Base-by-base conservation (phyloP, 1,140 invertebrate species). In the Coptotermes formosanus region DNA sequence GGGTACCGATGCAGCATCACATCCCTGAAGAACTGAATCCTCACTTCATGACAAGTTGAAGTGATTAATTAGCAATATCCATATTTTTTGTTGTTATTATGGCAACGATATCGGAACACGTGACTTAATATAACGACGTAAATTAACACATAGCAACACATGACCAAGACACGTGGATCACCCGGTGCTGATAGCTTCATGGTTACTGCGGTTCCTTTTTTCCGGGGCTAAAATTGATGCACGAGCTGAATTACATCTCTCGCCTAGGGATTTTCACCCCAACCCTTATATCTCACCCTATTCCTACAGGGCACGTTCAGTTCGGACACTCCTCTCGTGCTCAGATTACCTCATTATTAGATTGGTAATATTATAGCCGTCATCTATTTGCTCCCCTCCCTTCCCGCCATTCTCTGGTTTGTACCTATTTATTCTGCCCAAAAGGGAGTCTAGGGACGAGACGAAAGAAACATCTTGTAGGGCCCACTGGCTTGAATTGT, bases 311-410 rank as follows among this genome's bases (percentile, higher is more conserved):
- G 64, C 25, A 6, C 64, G 64, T 84, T 84, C 38, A 45, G 82
- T 45, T 45, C 82, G 23, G 82, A 83, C 16, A 55, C 12, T 45
- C 3, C 30, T 32, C 83, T 84, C 83, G 21, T 6, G 83, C n/a
- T 75, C 64, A 75, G 1, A 75, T 84, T 84, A 52, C 83, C 83
- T 84, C 83, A 84, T 84, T 84, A 84, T 64, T 64, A 84, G 83
- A 84, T 84, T 84, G 83, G 83, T 84, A 84, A 84, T 84, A 84
- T 84, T 84, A 84, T 84, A 84, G 59, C 83, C 59, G 83, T 43
- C 83, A 59, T 52, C 83, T 64, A 84, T 84, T 84, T 84, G 83
- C 83, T 30, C 83, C 45, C 25, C 23, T 16, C 83, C 11, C 30
- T 8, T 21, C 12, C 30, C 11, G 4, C 82, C 16, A 14, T 21